Percentiles rank a stretch among this genome's conserved stretches.
phyloP scores from a whole-genome alignment of 2,797 vertebrate species.

The Megalops cyprinoides region DNA sequence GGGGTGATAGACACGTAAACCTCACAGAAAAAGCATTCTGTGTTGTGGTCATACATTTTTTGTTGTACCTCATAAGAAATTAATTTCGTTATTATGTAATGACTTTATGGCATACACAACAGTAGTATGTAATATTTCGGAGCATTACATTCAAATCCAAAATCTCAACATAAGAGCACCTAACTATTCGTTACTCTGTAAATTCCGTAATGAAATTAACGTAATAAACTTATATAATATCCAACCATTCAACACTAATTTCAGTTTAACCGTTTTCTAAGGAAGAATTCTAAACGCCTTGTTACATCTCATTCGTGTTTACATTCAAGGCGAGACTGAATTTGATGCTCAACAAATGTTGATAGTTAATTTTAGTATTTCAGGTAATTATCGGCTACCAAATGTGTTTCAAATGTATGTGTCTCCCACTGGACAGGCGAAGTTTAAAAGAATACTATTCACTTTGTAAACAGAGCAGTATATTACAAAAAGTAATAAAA shows the following conservation, averaged over 20 bases:
- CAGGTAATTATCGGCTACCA: background rate
- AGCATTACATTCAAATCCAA: background rate
- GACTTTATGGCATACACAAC: background rate
- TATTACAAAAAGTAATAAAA: background rate
- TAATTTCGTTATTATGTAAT: background rate
- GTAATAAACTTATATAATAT: background rate
- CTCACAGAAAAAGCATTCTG: too few species aligned
- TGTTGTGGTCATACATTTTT: background rate
- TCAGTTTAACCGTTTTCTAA: background rate
- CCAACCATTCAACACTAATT: background rate
- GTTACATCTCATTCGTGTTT: background rate
- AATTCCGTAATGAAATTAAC: background rate
- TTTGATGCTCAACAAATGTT: background rate
- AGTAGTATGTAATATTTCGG: background rate
- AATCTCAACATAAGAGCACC: too few species aligned
- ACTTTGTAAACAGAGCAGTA: background rate
- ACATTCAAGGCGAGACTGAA: background rate
- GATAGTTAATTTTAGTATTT: background rate
- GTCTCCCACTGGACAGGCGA: background rate
- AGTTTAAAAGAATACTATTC: background rate
- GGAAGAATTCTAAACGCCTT: background rate
- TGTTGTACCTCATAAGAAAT: background rate
- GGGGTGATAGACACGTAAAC: too few species aligned
- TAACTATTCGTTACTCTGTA: background rate
- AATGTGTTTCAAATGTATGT: background rate